phyloP scores from a whole-genome alignment of 92 coral and sea anemone species.

The Pocillopora meandrina region DNA sequence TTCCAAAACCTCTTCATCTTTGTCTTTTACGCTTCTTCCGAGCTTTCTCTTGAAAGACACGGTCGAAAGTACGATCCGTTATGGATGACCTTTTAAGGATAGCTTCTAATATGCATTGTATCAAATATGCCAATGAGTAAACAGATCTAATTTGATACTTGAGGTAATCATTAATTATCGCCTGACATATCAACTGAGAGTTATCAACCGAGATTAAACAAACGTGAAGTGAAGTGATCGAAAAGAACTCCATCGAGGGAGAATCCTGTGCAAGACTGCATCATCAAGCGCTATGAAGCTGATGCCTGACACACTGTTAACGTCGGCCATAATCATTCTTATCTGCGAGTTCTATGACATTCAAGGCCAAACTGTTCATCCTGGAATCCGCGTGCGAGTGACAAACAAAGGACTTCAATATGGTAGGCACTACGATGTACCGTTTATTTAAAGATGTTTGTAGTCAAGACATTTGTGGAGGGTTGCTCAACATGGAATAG shows the following conservation, averaged over 20 bases:
- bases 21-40: not conserved
- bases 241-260: not conserved
- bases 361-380: constrained; percentile 12
- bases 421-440: constrained; percentile 54
- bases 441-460: no score
- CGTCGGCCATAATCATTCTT: not conserved
- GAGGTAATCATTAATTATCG: not conserved
- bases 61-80: constrained; percentile 1
- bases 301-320: not conserved
- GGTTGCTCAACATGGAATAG: no score
- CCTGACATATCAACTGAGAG: not conserved
- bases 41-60: not conserved
- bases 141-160: constrained; percentile 16
- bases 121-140: constrained; percentile 18
- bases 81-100: constrained; percentile 16
- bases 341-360: not conserved
- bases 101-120: not conserved
- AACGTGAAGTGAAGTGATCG: not conserved
- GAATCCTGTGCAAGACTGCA: not conserved
- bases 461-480: no score
- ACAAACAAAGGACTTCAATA: constrained; percentile 80
- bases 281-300: not conserved
- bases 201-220: not conserved
- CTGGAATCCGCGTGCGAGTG: constrained; percentile 83
- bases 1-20: not conserved